Base-by-base conservation (phyloP, 2,797 vertebrate genomes). In the Anabas testudineus region DNA sequence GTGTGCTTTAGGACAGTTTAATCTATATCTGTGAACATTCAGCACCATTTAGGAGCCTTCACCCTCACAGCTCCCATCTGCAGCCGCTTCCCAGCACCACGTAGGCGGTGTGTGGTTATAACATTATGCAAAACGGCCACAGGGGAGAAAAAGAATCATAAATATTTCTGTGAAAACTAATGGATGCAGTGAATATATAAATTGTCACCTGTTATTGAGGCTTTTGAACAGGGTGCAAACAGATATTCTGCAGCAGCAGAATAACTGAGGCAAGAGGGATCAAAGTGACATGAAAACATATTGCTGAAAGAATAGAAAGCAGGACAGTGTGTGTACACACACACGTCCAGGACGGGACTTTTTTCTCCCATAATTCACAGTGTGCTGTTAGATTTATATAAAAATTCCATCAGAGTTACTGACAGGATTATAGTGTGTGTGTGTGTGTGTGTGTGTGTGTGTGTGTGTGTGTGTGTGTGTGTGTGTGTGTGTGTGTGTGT, bases 1-100 rank as follows among this genome's bases (percentile, higher is more conserved):
- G n/a, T 57, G 21, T 63, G 77, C 78, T 88, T 82, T 73, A 71
- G 84, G 80, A 88, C 70, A 78, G 61, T 84, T 85, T 74, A 72
- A 86, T 83, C 72, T 84, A 79, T 66, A 65, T 63, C 52, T 69
- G 52, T 61, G 63, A 85, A 67, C 74, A 69, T 66, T 75, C 73
- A 71, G 67, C 15, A 36, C 53, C 67, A 78, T 80, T 83, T 82
- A 81, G 71, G 78, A 63, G 75, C 73, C 64, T 85, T 79, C 74
- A 81, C 64, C 81, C 75, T 76, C 66, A 66, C 34, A 14, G 48
- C 52, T 77, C 67, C 72, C 65, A 65, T 84, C 60, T 81, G 62
- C 26, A 73, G 60, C 49, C 55, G 55, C 55, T 72, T 63, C 71
- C 78, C 81, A 8, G 67, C 56, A 82, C 26, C 55, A 49, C 30